Conservation (phyloP, 2,797 vertebrate species). For the Pantherophis alleghaniensis region DNA sequence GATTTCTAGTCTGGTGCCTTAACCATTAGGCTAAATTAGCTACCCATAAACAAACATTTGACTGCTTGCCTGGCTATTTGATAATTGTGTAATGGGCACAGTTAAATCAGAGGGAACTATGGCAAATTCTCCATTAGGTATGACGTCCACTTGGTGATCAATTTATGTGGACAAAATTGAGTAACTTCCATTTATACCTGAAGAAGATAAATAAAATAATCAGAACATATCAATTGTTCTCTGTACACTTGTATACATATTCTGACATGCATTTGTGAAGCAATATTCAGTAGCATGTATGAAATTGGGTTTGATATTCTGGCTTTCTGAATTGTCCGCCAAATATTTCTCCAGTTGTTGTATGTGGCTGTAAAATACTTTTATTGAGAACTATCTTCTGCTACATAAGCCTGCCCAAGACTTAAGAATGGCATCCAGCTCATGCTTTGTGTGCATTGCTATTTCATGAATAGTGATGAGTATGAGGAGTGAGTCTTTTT, state of each 20-base stretch:
- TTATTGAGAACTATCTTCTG: not conserved
- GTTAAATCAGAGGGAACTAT: not conserved
- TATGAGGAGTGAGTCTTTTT: not conserved
- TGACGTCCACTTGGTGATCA: not conserved
- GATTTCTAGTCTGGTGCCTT: no score
- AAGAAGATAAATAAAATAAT: not conserved
- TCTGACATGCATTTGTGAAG: not conserved
- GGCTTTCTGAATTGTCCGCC: not conserved
- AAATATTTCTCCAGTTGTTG: not conserved
- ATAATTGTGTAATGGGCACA: not conserved
- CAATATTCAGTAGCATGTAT: not conserved
- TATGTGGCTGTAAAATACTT: not conserved
- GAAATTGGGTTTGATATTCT: not conserved
- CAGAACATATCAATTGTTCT: not conserved
- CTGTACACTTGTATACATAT: not conserved
- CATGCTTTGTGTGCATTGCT: not conserved
- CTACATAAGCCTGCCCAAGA: not conserved
- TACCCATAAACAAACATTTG: not conserved
- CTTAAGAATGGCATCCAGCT: not conserved
- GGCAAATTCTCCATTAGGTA: not conserved
- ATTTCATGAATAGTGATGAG: not conserved
- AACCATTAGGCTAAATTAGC: no score
- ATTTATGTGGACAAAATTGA: not conserved
- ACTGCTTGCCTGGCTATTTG: not conserved
- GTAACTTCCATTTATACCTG: not conserved